Percentiles rank a stretch among this genome's conserved stretches.
Evolutionary conservation across 2,797 vertebrate species (phyloP).

Genomic region (Helostoma temminkii): DNA sequence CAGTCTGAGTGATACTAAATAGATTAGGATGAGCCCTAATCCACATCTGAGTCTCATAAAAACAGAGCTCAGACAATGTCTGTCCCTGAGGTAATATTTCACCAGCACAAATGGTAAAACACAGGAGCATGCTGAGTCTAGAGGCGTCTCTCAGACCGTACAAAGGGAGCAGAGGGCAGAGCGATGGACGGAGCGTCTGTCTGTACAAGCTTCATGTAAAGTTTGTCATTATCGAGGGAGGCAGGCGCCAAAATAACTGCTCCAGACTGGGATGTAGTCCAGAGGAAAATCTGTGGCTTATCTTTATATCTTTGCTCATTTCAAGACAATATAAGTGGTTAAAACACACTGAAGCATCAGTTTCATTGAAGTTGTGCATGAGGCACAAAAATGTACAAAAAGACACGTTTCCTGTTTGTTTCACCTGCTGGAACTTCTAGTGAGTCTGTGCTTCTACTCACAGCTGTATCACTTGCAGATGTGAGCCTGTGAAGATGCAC

Average conservation of each 20-base stretch:
- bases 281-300: not conserved
- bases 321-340: not conserved
- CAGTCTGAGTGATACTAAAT: slow-evolving; percentile 52
- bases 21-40: slow-evolving; percentile 49
- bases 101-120: slow-evolving; percentile 2
- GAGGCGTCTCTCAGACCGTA: slow-evolving; percentile 11
- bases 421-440: not conserved
- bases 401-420: not conserved
- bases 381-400: too few relatives aligned
- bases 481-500: not conserved
- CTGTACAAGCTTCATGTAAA: slow-evolving; percentile 33
- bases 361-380: not conserved
- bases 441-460: not conserved
- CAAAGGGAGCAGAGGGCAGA: slow-evolving; percentile 10
- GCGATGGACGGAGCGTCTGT: slow-evolving; percentile 18
- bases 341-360: not conserved
- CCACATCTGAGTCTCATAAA: slow-evolving; percentile 41
- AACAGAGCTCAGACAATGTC: slow-evolving; percentile 10
- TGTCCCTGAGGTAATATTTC: slow-evolving; percentile 16
- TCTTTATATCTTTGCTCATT: not conserved
- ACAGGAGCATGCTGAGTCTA: not conserved
- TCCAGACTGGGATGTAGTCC: too few relatives aligned
- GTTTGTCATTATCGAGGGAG: slow-evolving; percentile 25
- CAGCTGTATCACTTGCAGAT: not conserved
- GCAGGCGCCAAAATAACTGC: not conserved